Evolutionary conservation across 1,140 invertebrate genomes (phyloP).

Genomic region (Halyomorpha halys): DNA sequence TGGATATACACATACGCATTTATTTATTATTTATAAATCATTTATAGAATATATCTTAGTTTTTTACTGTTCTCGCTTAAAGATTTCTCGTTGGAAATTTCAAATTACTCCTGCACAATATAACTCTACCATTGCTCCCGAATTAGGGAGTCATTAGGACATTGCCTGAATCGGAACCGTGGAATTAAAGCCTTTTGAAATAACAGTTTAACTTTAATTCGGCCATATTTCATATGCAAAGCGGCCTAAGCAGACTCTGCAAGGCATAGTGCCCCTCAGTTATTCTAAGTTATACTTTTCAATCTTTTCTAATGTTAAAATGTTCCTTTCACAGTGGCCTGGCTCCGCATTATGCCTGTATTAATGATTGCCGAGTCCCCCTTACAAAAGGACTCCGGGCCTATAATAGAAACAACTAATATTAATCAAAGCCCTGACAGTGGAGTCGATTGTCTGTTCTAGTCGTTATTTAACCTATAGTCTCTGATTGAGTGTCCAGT

Average conservation of each 20-base stretch:
- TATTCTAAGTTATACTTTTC: conserved; percentile 11
- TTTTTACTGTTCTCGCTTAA: no score
- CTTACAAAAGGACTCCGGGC: neutral
- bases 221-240: conserved; percentile 16
- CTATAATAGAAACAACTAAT: conserved; percentile 12
- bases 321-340: neutral
- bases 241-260: neutral
- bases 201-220: conserved; percentile 16
- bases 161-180: conserved; percentile 7
- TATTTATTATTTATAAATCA: no score
- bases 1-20: no score
- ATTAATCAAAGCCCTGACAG: conserved; percentile 7
- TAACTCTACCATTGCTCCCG: neutral
- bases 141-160: conserved; percentile 2
- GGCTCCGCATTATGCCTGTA: neutral
- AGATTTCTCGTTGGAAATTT: no score
- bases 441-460: no score
- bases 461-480: no score
- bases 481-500: no score
- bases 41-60: no score
- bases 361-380: neutral
- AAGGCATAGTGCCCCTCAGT: neutral
- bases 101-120: no score
- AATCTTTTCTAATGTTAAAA: conserved; percentile 16
- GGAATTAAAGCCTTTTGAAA: conserved; percentile 18